These are phyloP conservation scores for Apis dorsata DNA, from an alignment of 1,140 invertebrate species.

Conservation along the genomic window DNA sequence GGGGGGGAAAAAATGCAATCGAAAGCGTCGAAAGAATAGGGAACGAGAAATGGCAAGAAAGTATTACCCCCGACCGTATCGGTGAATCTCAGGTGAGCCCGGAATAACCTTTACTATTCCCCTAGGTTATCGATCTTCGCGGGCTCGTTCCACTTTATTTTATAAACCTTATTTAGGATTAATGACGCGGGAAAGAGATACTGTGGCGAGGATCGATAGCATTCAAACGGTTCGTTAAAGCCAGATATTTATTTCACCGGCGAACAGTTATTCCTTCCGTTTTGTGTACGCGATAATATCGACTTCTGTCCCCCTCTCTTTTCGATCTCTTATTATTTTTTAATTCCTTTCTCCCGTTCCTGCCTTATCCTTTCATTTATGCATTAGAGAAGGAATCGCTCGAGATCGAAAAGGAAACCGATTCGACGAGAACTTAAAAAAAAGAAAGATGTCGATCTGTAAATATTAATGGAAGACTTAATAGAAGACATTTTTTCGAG, in stretches of 20 bases:
- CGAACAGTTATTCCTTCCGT: slow-evolving; percentile 46
- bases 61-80: slow-evolving; percentile 43
- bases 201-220: slow-evolving; percentile 52
- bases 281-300: slow-evolving; percentile 27
- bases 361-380: not conserved
- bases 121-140: slow-evolving; percentile 55
- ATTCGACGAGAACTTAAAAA: not conserved
- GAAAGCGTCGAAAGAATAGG: slow-evolving; percentile 2
- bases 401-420: too few species aligned
- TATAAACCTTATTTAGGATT: slow-evolving; percentile 67
- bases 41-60: slow-evolving; percentile 18
- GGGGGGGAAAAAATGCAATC: not conserved
- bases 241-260: slow-evolving; percentile 53
- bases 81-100: slow-evolving; percentile 43
- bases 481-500: not conserved
- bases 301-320: too few species aligned
- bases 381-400: not conserved
- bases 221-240: slow-evolving; percentile 44
- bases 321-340: slow-evolving; percentile 12
- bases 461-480: not conserved
- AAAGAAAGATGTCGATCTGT: not conserved
- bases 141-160: slow-evolving; percentile 54
- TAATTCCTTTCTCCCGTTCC: not conserved
- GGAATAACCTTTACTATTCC: slow-evolving; percentile 56
- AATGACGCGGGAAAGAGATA: slow-evolving; percentile 55